Evolutionary conservation across 2,113 vertebrate genomes (phyloP), one percentile per base, ranked within the genome.

Genomic region (Rhinichthys klamathensis): DNA sequence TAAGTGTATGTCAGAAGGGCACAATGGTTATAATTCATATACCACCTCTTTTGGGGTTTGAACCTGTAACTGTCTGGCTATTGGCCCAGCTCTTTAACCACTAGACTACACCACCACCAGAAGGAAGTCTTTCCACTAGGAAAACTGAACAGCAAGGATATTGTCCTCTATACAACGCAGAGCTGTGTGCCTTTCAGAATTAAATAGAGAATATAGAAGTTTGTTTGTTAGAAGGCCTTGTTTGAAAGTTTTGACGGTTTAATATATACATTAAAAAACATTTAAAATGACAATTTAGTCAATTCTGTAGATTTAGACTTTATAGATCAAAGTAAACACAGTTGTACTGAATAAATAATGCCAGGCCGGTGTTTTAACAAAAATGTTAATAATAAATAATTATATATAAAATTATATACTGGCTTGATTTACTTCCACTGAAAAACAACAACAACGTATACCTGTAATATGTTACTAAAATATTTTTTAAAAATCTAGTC

Each of bases 31-130:
- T 27, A 74, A 74, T 74, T 74, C 72, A 74, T 49, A 46, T 6
- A 74, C 46, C 70, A 16, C 1, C 41, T 7, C 11, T 25, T 74
- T 15, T 74, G 72, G 72, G 72, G 72, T 74, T 74, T 74, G 72
- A 74, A 74, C 72, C 72, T 74, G 41, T 74, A 74, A 74, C 72
- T 49, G 72, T 46, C 44, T 74, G 72, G 72, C 41, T 46, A 46
- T 46, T 23, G 44, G 72, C 72, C n/a, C 72, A 49, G 72, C 23
- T 16, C 13, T 74, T 74, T 74, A 74, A 74, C 41, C 72, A 49
- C 72, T 46, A 46, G n/a, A 41, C 72, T 74, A 25, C 72, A 74
- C 72, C 72, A 74, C 21, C 67, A 41, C 69, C 21, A 72, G 70
- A 73, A 73, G 38, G 21, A 44, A 46, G 41, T 74, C 41, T 46